phyloP scores from a whole-genome alignment of 2,797 vertebrate genomes.

The Channa striata region DNA sequence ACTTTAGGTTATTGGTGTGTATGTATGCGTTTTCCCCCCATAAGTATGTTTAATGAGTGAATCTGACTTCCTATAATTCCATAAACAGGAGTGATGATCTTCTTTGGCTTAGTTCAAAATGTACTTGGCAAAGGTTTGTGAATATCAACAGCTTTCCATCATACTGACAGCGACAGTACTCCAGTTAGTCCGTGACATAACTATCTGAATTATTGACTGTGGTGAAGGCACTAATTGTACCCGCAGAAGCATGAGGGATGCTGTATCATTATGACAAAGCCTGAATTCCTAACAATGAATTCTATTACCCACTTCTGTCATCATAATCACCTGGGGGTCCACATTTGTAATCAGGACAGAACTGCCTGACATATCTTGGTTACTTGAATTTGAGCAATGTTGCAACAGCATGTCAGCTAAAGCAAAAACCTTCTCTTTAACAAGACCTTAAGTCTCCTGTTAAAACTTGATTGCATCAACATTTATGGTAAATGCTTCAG shows the following conservation, averaged over 20 bases:
- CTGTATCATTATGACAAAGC: background rate
- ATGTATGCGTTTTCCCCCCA: constrained; percentile 1
- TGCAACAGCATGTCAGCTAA: constrained; percentile 57
- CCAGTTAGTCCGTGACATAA: constrained; percentile 4
- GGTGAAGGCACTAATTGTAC: constrained; percentile 13
- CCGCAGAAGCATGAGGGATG: constrained; percentile 11
- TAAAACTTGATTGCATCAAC: constrained; percentile 76
- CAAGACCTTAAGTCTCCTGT: constrained; percentile 76
- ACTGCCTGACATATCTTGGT: constrained; percentile 27
- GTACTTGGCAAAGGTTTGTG: constrained; percentile 3
- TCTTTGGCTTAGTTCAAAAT: constrained; percentile 11
- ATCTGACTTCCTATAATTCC: constrained; percentile 31
- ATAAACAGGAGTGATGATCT: background rate
- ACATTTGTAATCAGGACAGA: constrained; percentile 1
- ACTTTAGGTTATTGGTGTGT: constrained; percentile 53
- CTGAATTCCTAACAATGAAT: background rate
- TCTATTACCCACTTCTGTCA: background rate
- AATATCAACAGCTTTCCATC: constrained; percentile 11
- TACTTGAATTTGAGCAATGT: constrained; percentile 54
- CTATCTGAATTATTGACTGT: background rate
- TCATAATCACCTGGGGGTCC: constrained; percentile 21
- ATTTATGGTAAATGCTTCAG: constrained; percentile 62
- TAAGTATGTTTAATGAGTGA: constrained; percentile 34
- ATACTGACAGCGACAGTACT: background rate
- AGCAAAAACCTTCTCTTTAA: constrained; percentile 35